Base-by-base conservation (phyloP, 2,888 invertebrate genomes). In the Epistrophella euchroma region DNA sequence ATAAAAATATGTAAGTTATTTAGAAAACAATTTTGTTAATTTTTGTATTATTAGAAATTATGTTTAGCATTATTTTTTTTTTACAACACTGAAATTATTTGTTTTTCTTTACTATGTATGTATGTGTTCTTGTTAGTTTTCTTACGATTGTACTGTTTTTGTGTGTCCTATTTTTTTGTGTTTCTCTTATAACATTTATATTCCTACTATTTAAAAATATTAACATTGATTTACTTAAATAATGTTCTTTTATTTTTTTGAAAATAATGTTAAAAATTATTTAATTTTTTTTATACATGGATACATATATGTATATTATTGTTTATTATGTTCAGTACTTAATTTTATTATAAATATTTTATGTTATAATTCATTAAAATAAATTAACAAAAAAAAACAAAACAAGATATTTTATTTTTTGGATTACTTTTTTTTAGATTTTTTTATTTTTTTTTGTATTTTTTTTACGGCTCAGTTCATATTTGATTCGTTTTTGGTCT, bases 311-410 rank as follows among this genome's bases (percentile, higher is more conserved):
- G 66, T 55, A 47, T 37, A 25, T 10, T 50, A 56, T 76, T 58
- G 15, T 75, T 22, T 55, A 71, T 71, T 58, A 47, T 70, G 35
- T 72, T 76, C 19, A 75, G 86, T 74, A 86, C 73, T 86, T 82
- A 82, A 81, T 85, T 80, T 85, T 71, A 86, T 77, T 73, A 71
- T 50, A 73, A 77, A 74, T 64, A 37, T 64, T 77, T 74, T 68
- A 80, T 81, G 81, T 85, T 85, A 68, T 62, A 52, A 28, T 43
- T 82, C 47, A 68, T 77, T 68, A 55, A 72, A 72, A 68, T 66
- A 55, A 17, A 76, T 78, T 73, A 86, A 81, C 68, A 77, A 66
- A 56, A 15, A 15, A 4, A 58, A 58, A 77, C 45, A 71, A 74
- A 43, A 74, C 17, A 45, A 45, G 5, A 9, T 40, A 17, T 73